These are phyloP conservation scores for Phenacoccus solenopsis DNA, from an alignment of 1,140 invertebrate genomes.

Conservation along the genomic window DNA sequence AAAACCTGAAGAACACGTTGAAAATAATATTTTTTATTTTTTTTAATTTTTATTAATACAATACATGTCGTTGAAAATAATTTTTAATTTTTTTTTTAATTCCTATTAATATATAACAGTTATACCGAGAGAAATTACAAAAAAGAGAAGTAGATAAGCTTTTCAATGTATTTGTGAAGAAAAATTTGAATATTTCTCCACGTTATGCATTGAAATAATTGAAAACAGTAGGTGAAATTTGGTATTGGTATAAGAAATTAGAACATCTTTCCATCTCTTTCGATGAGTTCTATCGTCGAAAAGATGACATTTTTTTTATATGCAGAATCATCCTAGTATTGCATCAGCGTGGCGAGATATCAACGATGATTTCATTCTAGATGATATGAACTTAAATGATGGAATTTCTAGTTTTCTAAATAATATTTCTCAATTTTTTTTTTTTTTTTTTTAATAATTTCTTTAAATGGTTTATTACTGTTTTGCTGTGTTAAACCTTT, in stretches of 20 bases:
- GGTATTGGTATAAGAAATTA: neutral
- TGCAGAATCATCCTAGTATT: neutral
- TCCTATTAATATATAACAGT: too few relatives aligned
- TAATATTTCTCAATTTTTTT: neutral
- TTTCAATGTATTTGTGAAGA: too few relatives aligned
- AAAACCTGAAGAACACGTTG: too few relatives aligned
- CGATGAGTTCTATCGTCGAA: neutral
- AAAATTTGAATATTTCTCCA: neutral
- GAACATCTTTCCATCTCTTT: neutral
- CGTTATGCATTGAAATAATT: neutral
- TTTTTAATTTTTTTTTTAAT: too few relatives aligned
- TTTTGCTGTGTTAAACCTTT: neutral
- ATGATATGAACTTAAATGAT: neutral
- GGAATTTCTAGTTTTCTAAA: neutral
- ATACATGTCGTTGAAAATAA: too few relatives aligned
- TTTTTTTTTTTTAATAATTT: neutral
- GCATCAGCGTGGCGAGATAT: neutral
- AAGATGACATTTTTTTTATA: neutral
- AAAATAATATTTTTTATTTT: too few relatives aligned
- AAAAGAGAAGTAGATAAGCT: neutral
- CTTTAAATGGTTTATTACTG: neutral
- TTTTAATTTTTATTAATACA: too few relatives aligned
- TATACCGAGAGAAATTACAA: neutral
- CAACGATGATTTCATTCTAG: neutral
- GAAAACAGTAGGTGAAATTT: neutral